phyloP scores from a whole-genome alignment of 1,140 invertebrate genomes.

The Mycetomoellerius zeteki region DNA sequence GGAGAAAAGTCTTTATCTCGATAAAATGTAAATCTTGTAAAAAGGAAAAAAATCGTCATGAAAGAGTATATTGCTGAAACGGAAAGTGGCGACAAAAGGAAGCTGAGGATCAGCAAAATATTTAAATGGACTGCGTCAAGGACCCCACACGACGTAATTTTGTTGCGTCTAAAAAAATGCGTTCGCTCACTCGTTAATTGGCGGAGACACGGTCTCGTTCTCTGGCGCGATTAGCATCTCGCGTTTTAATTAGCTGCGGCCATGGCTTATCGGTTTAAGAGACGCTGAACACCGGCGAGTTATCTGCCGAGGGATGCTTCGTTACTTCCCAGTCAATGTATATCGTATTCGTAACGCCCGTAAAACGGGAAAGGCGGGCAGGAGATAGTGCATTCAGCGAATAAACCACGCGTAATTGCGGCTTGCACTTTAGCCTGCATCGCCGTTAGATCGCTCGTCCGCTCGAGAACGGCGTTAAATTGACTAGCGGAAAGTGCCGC shows the following conservation, averaged over 20 bases:
- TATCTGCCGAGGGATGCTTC: neutral
- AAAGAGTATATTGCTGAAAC: neutral
- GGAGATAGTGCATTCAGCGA: conserved; percentile 12
- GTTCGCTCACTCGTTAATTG: conserved; percentile 43
- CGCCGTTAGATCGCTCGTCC: conserved; percentile 44
- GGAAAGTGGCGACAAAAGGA: neutral
- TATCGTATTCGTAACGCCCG: conserved; percentile 8
- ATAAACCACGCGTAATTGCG: conserved; percentile 51
- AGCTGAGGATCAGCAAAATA: neutral
- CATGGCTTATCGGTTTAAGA: conserved; percentile 35
- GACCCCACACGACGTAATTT: conserved; percentile 2
- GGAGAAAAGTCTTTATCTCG: neutral
- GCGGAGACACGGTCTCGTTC: conserved; percentile 47
- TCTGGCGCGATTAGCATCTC: conserved; percentile 61
- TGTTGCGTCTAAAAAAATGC: neutral
- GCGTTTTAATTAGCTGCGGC: conserved; percentile 64
- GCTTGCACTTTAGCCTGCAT: conserved; percentile 46
- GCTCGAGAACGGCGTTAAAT: conserved; percentile 34
- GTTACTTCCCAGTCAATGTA: conserved; percentile 13
- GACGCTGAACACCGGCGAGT: conserved; percentile 5
- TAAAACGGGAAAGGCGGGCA: neutral
- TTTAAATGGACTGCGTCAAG: neutral
- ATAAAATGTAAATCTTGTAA: too few species aligned
- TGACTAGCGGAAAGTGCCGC: conserved; percentile 38
- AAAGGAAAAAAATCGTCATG: neutral